Evolutionary conservation across 2,888 invertebrate species (phyloP), one percentile per base, ranked within the genome.

Genomic region (Poecilus cupreus): DNA sequence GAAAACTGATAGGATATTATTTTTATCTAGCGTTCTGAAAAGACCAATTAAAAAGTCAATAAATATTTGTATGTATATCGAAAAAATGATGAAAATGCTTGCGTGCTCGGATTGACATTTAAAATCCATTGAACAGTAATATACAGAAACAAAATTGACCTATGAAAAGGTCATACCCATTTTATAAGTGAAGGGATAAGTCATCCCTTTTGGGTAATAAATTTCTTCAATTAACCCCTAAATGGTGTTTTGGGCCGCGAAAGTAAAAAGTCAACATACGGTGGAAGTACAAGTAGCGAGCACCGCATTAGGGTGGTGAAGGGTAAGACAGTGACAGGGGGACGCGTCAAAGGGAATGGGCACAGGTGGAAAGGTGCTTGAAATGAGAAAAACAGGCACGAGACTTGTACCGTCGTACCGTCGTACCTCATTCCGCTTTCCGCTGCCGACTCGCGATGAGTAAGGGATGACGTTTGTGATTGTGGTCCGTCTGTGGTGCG

Each of bases 181-280:
- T 81, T 81, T 75, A 81, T 81, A 46, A 81, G 64, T 81, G 81
- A 75, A 74, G 74, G 81, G 81, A 74, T 75, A 81, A 81, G 75
- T 81, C 75, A 75, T 81, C 81, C 81, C 81, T 81, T 81, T 81
- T 81, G 81, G 81, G 81, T 75, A 81, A 81, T 81, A 81, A 81
- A 81, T 81, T 81, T 64, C 75, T 43, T 43, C 80, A 80, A 80
- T 80, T 80, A 80, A 80, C 72, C 72, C 72, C 80, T 64, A 54
- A 80, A 80, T 80, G 80, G 64, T 80, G 72, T 80, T 80, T 80
- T 80, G 80, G 72, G 80, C 57, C 32, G 51, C 51, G 51, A 57
- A 80, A 72, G 72, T 72, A 80, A 80, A 80, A 80, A 80, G 80
- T 80, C 80, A 72, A 80, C 80, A 57, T 72, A 22, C 26, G 49